Evolutionary conservation across 1,140 invertebrate species (phyloP), one percentile per base, ranked within the genome.

Genomic region (Drosophila santomea): DNA sequence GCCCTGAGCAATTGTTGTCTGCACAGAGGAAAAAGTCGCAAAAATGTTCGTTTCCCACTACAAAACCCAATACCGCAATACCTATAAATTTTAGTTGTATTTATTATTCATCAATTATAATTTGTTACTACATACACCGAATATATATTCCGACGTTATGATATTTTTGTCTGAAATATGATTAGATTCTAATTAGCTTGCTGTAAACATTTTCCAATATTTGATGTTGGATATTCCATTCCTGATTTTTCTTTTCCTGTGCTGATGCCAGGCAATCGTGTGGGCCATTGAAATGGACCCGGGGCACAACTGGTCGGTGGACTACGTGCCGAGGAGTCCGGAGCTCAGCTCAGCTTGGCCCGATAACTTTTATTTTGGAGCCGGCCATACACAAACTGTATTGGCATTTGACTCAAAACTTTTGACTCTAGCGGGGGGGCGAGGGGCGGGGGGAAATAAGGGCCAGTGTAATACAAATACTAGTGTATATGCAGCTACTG

Each of bases 341-440:
- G 38, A 73, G 48, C 47, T 58, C 39, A 10, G 23, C 63, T 50
- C 60, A 36, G 48, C 39, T 28, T 61, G 67, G 71, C 61, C 66
- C 39, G 58, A 60, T 60, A 77, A 78, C 78, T 67, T 71, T 71
- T 71, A 71, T 71, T 71, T 72, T 50, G 64, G 66, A 20, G 41
- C 58, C 39, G 52, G 58, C 44, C 48, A 48, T 66, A 60, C 69
- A 67, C 82, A 86, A 86, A 81, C 83, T 80, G 84, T 86, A 89
- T 89, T 88, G 84, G 83, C 83, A 88, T 88, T 88, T 88, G 76
- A 83, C 79, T 88, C 79, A 78, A 89, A 88, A 88, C 83, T 86
- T 86, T 86, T 83, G 62, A 78, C 71, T 86, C 57, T 12, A 45
- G 39, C n/a, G 36, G 44, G 11, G 11, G n/a, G 52, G 12, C 7